phyloP scores from a whole-genome alignment of 2,797 vertebrate species.

The Enteromius radiatus region DNA sequence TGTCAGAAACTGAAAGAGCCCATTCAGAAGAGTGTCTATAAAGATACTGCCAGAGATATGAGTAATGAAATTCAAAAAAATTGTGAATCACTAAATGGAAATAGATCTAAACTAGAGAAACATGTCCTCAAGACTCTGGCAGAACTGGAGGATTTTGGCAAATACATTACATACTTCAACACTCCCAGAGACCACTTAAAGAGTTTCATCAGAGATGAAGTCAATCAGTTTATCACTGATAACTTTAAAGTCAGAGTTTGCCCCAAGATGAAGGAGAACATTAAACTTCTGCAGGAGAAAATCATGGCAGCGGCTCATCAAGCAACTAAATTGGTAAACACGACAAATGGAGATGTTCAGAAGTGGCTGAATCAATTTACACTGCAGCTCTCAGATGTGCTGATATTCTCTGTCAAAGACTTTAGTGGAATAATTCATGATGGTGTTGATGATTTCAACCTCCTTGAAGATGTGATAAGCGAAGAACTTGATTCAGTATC shows the following conservation, averaged over 20 bases:
- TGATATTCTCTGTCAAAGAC: constrained; percentile 23
- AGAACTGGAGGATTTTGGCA: not conserved
- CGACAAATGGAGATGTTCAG: not conserved
- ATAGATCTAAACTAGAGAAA: constrained; percentile 18
- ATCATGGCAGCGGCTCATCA: not conserved
- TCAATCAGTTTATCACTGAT: not conserved
- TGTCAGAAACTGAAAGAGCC: constrained; percentile 29
- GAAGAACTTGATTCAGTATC: not conserved
- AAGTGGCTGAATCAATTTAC: not conserved
- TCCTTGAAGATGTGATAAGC: not conserved
- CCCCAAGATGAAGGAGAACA: constrained; percentile 9
- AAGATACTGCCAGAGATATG: not conserved
- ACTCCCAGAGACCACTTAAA: not conserved
- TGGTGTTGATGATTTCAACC: not conserved
- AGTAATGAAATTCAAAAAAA: not conserved
- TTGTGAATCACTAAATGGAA: constrained; percentile 11
- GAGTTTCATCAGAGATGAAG: constrained; percentile 21
- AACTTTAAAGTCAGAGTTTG: not conserved
- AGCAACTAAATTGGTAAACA: not conserved
- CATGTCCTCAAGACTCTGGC: not conserved
- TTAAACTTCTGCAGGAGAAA: not conserved
- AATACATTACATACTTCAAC: not conserved
- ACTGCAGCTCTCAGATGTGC: not conserved
- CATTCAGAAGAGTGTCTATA: constrained; percentile 14
- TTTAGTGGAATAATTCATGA: not conserved